These are phyloP conservation scores for Sussaba pulchella DNA, from an alignment of 2,888 invertebrate genomes.

Conservation along the genomic window DNA sequence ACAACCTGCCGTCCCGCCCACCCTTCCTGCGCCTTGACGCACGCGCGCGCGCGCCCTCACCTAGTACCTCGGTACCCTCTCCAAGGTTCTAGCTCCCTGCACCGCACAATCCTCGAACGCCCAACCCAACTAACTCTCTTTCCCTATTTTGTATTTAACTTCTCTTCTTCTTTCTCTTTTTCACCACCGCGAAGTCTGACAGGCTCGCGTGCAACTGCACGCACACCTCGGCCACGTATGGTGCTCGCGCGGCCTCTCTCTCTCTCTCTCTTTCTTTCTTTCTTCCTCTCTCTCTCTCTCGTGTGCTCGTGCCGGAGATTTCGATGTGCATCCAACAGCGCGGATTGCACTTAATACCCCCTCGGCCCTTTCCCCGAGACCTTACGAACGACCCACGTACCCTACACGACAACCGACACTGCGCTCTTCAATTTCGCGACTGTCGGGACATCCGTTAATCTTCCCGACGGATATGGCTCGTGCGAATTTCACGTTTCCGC, in stretches of 20 bases:
- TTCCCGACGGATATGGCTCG: neutral
- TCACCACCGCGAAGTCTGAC: neutral
- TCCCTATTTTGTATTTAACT: neutral
- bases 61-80: slow-evolving; percentile 12
- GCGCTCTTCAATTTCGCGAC: slow-evolving; percentile 30
- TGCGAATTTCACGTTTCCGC: neutral
- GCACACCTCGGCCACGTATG: slow-evolving; percentile 16
- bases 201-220: slow-evolving; percentile 21
- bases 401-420: slow-evolving; percentile 2
- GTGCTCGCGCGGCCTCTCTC: slow-evolving; percentile 4
- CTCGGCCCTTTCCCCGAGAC: neutral
- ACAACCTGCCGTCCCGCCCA: slow-evolving; percentile 6
- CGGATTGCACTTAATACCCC: slow-evolving; percentile 11
- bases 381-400: slow-evolving; percentile 20
- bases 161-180: neutral
- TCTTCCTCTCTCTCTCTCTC: too few species aligned
- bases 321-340: slow-evolving; percentile 9
- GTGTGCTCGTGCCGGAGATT: neutral
- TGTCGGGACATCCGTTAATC: slow-evolving; percentile 19
- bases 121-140: slow-evolving; percentile 19
- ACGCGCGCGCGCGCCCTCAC: slow-evolving; percentile 39
- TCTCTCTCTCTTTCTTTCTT: too few species aligned
- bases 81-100: neutral
- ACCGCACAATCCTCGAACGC: slow-evolving; percentile 8
- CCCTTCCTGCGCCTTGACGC: slow-evolving; percentile 17